A percentile compares a stretch with the other conserved stretches of the same genome.
Evolutionary conservation across 2,113 vertebrate species (phyloP).

Genomic region (Melanotaenia duboulayi): DNA sequence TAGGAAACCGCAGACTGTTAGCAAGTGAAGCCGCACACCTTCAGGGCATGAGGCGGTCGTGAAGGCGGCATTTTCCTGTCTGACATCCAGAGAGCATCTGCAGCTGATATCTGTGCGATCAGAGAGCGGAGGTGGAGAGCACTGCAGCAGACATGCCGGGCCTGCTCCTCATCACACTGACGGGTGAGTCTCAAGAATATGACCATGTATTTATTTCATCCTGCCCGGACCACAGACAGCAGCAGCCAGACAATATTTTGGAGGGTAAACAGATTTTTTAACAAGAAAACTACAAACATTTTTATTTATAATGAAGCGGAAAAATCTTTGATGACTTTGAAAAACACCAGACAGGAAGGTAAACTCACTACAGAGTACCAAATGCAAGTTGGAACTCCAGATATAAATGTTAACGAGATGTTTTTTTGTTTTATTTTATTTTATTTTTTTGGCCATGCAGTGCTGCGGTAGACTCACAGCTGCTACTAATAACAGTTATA

Average conservation of each 20-base stretch:
- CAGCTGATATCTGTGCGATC: constrained; percentile 1
- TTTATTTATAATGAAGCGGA: not conserved
- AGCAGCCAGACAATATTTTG: not conserved
- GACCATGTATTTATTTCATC: not conserved
- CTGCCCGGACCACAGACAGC: not conserved
- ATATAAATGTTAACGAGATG: not conserved
- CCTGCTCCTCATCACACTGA: constrained; percentile 76
- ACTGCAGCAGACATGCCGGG: constrained; percentile 84
- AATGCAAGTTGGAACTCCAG: not conserved
- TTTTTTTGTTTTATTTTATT: not conserved
- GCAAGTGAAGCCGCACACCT: not conserved
- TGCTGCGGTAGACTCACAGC: too few relatives aligned
- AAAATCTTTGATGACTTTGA: constrained; percentile 14
- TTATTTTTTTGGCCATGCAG: too few relatives aligned
- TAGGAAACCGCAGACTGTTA: not conserved
- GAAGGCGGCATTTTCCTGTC: constrained; percentile 27
- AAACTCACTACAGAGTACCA: constrained; percentile 6
- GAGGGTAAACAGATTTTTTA: not conserved
- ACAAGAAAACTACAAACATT: not conserved
- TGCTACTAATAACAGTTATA: not conserved
- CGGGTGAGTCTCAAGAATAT: constrained; percentile 62
- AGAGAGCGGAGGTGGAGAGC: constrained; percentile 65
- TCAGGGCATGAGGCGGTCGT: constrained; percentile 19
- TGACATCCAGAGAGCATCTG: constrained; percentile 23
- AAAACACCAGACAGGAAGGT: not conserved